Conservation (phyloP, 2,797 vertebrate species). For the Harpagifer antarcticus region DNA sequence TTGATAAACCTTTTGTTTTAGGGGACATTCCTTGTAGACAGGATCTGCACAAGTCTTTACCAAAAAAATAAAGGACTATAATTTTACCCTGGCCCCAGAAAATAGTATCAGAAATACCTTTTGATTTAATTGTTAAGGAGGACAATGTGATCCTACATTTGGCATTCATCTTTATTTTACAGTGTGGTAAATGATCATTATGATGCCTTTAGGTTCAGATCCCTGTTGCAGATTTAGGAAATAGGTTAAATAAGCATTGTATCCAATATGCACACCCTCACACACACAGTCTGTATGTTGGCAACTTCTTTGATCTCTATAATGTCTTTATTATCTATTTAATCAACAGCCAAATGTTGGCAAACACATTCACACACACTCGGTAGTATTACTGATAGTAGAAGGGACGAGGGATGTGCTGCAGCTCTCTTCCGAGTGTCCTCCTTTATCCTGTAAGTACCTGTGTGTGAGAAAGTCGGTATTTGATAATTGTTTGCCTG, state of each 20-base stretch:
- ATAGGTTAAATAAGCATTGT: too few relatives aligned
- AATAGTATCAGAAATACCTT: neutral
- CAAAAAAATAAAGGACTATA: neutral
- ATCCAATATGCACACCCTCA: too few relatives aligned
- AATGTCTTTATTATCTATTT: too few relatives aligned
- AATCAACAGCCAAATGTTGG: too few relatives aligned
- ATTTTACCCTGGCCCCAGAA: neutral
- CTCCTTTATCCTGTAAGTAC: neutral
- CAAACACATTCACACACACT: too few relatives aligned
- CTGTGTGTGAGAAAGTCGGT: constrained; percentile 33
- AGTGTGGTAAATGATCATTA: neutral
- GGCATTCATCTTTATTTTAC: constrained; percentile 1
- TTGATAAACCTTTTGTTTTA: neutral
- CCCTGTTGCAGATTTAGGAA: too few relatives aligned
- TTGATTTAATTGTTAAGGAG: neutral
- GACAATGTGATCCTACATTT: neutral
- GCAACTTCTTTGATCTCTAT: too few relatives aligned
- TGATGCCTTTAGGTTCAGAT: too few relatives aligned
- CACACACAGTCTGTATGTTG: too few relatives aligned
- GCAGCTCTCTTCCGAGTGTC: neutral
- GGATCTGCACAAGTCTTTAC: neutral
- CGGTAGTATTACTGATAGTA: too few relatives aligned
- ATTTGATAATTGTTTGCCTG: constrained; percentile 44
- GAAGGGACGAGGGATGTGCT: neutral
- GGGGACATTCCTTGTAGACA: neutral